phyloP scores from a whole-genome alignment of 2,113 vertebrate species.

The Canis aureus region DNA sequence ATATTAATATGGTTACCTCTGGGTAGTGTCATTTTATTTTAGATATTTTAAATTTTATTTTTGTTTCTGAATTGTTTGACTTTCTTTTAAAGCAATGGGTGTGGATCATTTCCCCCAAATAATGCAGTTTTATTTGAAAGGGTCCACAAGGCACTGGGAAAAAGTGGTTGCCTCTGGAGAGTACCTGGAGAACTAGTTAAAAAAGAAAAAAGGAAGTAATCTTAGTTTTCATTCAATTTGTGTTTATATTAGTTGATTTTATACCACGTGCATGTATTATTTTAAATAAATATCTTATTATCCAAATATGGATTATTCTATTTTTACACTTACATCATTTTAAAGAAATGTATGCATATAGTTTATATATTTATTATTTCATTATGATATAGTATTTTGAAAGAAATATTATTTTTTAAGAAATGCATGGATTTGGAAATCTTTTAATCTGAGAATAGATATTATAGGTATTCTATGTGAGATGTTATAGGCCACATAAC shows the following conservation, averaged over 20 bases:
- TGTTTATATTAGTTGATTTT: constrained; percentile 17
- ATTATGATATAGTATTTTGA: not conserved
- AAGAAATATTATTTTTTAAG: not conserved
- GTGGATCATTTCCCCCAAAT: not conserved
- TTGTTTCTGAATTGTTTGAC: not conserved
- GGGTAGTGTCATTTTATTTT: not conserved
- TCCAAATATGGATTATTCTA: not conserved
- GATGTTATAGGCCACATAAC: not conserved
- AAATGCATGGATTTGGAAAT: not conserved
- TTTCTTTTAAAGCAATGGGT: constrained; percentile 17
- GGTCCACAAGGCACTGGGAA: not conserved
- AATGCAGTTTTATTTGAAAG: not conserved
- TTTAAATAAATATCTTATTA: not conserved
- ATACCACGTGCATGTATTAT: not conserved
- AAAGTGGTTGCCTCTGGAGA: constrained; percentile 12
- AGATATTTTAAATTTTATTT: not conserved
- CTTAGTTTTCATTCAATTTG: not conserved
- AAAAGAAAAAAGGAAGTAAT: not conserved
- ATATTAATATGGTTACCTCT: not conserved
- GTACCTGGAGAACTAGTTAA: constrained; percentile 9
- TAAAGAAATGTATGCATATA: not conserved
- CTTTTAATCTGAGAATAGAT: not conserved
- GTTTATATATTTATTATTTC: not conserved
- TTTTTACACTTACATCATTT: not conserved
- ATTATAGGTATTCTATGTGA: not conserved